Evolutionary conservation across 2,797 vertebrate genomes (phyloP).

Genomic region (Tragelaphus oryx): DNA sequence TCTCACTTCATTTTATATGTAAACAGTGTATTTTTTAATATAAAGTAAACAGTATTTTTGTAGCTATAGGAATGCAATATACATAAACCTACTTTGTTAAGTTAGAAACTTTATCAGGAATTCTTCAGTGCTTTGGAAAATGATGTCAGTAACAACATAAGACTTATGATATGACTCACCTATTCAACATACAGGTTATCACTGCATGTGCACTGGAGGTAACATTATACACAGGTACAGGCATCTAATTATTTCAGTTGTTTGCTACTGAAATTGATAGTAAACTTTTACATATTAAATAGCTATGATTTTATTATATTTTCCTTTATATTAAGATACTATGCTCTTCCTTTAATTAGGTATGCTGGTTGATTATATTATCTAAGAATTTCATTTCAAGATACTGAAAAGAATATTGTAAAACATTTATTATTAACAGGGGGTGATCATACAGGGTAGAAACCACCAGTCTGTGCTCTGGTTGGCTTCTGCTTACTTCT

Average conservation of each 20-base stretch:
- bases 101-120: not conserved
- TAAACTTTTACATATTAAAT: not conserved
- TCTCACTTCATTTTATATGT: not conserved
- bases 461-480: not conserved
- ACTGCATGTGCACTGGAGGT: not conserved
- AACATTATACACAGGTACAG: not conserved
- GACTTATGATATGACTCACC: not conserved
- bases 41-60: not conserved
- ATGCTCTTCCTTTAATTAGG: not conserved
- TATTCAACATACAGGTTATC: not conserved
- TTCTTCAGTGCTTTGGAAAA: conserved; percentile 1
- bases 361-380: not conserved
- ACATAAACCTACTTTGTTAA: not conserved
- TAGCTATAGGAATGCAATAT: not conserved
- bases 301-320: not conserved
- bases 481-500: not conserved
- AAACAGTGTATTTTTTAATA: not conserved
- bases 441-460: not conserved
- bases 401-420: not conserved
- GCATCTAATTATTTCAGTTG: not conserved
- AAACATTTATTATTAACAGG: not conserved
- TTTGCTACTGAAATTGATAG: not conserved
- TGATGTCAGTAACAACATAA: not conserved
- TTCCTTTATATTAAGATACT: not conserved
- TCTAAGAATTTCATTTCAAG: not conserved